A percentile compares a stretch with the other conserved stretches of the same genome.
Evolutionary conservation across 2,113 vertebrate genomes (phyloP).

Genomic region (Symphodus melops): DNA sequence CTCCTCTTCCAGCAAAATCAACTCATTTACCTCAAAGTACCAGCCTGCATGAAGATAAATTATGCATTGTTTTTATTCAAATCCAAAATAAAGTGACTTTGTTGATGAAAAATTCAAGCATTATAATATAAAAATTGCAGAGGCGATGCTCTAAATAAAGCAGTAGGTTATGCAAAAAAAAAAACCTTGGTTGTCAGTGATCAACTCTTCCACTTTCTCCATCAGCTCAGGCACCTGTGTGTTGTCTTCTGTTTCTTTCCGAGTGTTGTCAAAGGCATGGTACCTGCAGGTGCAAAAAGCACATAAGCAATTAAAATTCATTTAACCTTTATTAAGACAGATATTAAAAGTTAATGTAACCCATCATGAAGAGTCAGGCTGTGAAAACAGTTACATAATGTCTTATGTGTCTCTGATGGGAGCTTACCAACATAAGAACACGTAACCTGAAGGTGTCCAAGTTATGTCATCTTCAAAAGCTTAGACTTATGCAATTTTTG

Average conservation of each 20-base stretch:
- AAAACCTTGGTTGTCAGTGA: conserved; percentile 82
- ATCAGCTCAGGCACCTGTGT: conserved; percentile 82
- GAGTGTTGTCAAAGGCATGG: conserved; percentile 80
- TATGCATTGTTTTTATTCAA: background rate
- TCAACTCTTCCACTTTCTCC: conserved; percentile 83
- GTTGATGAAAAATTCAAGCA: conserved; percentile 5
- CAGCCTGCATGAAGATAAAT: conserved; percentile 62
- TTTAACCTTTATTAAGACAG: too few species aligned
- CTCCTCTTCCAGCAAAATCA: conserved; percentile 77
- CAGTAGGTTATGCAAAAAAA: background rate
- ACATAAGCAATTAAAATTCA: background rate
- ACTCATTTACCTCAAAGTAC: conserved; percentile 83
- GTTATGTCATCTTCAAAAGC: background rate
- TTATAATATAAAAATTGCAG: background rate
- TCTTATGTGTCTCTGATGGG: background rate
- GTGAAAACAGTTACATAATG: background rate
- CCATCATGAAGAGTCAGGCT: background rate
- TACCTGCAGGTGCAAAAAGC: conserved; percentile 62
- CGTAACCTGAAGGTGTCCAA: background rate
- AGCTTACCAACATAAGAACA: background rate
- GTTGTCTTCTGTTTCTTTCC: conserved; percentile 76
- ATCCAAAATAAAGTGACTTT: background rate
- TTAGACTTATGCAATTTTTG: background rate
- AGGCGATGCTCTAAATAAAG: background rate
- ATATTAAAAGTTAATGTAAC: background rate